Evolutionary conservation across 30 jellyfish, hydroid and myxozoan genomes (phyloP).

Genomic region (Cassiopea xamachana): DNA sequence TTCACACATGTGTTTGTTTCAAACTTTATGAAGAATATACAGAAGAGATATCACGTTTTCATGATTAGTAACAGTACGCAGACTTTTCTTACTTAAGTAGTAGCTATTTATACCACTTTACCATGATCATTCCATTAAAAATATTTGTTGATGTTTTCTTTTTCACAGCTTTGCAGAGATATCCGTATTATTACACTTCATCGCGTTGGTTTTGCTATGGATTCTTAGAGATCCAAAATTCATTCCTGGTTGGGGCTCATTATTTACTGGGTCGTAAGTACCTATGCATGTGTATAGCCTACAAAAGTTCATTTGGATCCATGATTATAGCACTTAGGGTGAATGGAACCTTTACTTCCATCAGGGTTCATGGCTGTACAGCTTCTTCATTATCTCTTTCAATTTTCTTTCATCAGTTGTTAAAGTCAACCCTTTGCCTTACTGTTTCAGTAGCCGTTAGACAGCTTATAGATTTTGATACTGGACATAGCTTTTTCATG

Average conservation of each 20-base stretch:
- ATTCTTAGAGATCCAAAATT: constrained; percentile 92
- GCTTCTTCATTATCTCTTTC: not conserved
- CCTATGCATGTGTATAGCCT: not conserved
- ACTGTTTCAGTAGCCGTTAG: not conserved
- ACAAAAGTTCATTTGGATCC: not conserved
- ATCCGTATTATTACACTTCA: constrained; percentile 72
- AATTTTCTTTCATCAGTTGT: not conserved
- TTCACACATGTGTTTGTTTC: too few relatives aligned
- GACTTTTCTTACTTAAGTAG: too few relatives aligned
- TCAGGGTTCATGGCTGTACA: not conserved
- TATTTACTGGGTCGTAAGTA: constrained; percentile 40
- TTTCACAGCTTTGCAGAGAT: constrained; percentile 90
- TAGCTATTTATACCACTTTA: not conserved
- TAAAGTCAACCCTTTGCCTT: too few relatives aligned
- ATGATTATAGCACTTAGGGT: not conserved
- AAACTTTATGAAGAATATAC: too few relatives aligned
- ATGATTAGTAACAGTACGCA: too few relatives aligned
- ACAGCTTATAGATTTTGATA: not conserved
- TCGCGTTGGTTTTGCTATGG: constrained; percentile 85
- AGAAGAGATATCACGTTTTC: too few relatives aligned
- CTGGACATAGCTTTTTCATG: not conserved
- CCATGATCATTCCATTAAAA: not conserved
- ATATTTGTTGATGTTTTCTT: not conserved
- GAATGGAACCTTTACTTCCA: not conserved
- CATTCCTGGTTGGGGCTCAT: constrained; percentile 98